A percentile compares a stretch with the other conserved stretches of the same genome.
Evolutionary conservation across 2,797 vertebrate genomes (phyloP).

Genomic region (Leucoraja ocellata): DNA sequence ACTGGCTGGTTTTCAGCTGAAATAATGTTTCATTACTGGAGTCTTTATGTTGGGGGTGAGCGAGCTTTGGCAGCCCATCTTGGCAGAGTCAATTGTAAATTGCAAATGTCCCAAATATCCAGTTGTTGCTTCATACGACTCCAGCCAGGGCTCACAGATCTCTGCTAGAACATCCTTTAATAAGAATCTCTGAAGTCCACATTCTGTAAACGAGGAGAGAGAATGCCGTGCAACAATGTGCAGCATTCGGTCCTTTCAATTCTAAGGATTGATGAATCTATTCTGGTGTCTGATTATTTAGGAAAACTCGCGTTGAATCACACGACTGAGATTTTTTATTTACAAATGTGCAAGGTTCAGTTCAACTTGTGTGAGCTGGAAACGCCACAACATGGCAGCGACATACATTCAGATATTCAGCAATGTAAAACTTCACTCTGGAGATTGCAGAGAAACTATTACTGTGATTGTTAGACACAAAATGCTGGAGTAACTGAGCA

Average conservation of each 20-base stretch:
- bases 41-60: not conserved
- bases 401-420: not conserved
- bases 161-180: not conserved
- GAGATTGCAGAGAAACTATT: not conserved
- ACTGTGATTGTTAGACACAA: not conserved
- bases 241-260: not conserved
- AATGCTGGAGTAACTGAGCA: too few relatives aligned
- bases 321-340: not conserved
- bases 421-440: not conserved
- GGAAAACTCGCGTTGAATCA: not conserved
- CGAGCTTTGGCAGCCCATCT: not conserved
- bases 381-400: not conserved
- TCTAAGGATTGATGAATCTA: not conserved
- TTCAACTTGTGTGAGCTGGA: not conserved
- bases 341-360: not conserved
- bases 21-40: slow-evolving; percentile 2
- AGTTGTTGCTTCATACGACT: too few relatives aligned
- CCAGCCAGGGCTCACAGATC: not conserved
- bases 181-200: not conserved
- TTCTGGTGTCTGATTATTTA: not conserved
- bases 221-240: not conserved
- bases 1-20: not conserved
- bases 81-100: not conserved
- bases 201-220: not conserved
- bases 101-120: too few relatives aligned